Conservation (phyloP, 1,140 invertebrate genomes). For the Drosophila nigrodunni region DNA sequence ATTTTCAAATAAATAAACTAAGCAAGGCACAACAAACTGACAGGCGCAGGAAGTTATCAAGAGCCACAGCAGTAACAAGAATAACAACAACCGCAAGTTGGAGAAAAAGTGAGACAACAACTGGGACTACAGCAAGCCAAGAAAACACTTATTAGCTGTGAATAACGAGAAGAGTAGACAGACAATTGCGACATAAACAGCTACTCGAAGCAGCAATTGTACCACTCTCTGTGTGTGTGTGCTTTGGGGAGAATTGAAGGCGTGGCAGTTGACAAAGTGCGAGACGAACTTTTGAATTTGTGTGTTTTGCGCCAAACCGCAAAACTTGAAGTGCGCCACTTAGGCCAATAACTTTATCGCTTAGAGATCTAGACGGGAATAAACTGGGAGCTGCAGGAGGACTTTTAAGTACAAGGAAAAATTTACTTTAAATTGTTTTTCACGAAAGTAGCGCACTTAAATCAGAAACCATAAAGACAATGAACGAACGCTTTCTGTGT, state of each 20-base stretch:
- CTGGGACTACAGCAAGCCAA: neutral
- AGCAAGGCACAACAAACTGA: conserved; percentile 41
- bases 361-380: conserved; percentile 35
- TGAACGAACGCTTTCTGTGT: conserved; percentile 55
- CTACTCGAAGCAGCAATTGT: conserved; percentile 47
- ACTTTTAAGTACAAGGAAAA: conserved; percentile 12
- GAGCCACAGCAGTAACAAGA: conserved; percentile 24
- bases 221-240: neutral
- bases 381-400: neutral
- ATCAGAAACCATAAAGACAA: conserved; percentile 41
- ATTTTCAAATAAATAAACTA: conserved; percentile 78
- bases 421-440: conserved; percentile 18
- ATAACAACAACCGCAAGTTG: conserved; percentile 1
- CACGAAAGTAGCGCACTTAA: conserved; percentile 46
- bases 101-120: conserved; percentile 22
- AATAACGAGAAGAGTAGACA: conserved; percentile 55
- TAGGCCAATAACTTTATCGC: conserved; percentile 74
- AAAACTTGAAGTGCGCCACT: conserved; percentile 64
- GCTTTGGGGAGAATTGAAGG: neutral
- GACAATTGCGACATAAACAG: conserved; percentile 76
- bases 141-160: conserved; percentile 63
- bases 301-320: conserved; percentile 57
- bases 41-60: conserved; percentile 51
- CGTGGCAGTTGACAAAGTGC: conserved; percentile 73
- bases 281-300: conserved; percentile 70